Evolutionary conservation across 2,113 vertebrate genomes (phyloP).

Genomic region (Phylloscopus trochilus): DNA sequence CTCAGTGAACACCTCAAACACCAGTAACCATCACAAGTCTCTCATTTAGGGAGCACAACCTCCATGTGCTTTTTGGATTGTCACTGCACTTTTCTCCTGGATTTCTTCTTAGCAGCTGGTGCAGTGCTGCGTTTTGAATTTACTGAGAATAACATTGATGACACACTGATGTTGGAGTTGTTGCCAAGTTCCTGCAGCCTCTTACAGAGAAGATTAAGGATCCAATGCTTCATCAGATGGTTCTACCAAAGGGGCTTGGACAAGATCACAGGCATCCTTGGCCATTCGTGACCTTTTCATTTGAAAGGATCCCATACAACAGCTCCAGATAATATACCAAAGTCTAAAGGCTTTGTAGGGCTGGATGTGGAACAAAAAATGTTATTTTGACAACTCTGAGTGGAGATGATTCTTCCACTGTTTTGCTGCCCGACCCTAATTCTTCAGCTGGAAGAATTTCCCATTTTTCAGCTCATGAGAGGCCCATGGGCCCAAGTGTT

Average conservation of each 20-base stretch:
- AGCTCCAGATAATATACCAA: background rate
- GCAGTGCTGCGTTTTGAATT: background rate
- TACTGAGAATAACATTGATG: background rate
- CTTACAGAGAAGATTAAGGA: background rate
- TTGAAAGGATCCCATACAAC: background rate
- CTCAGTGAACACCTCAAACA: background rate
- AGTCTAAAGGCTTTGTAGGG: background rate
- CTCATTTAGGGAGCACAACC: background rate
- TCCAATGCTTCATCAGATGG: background rate
- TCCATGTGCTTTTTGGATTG: background rate
- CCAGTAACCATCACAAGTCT: background rate
- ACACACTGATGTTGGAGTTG: no score
- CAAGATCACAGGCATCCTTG: background rate
- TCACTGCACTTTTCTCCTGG: background rate
- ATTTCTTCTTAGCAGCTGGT: background rate
- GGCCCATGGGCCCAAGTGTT: background rate
- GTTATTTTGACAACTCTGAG: background rate
- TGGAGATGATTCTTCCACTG: background rate
- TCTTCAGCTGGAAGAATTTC: background rate
- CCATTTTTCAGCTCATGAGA: background rate
- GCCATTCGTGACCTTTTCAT: background rate
- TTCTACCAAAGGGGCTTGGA: background rate
- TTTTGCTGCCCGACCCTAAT: background rate
- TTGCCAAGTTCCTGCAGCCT: background rate
- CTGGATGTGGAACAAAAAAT: background rate